Evolutionary conservation across 2,797 vertebrate species (phyloP).

Genomic region (Acanthurus lineatus): DNA sequence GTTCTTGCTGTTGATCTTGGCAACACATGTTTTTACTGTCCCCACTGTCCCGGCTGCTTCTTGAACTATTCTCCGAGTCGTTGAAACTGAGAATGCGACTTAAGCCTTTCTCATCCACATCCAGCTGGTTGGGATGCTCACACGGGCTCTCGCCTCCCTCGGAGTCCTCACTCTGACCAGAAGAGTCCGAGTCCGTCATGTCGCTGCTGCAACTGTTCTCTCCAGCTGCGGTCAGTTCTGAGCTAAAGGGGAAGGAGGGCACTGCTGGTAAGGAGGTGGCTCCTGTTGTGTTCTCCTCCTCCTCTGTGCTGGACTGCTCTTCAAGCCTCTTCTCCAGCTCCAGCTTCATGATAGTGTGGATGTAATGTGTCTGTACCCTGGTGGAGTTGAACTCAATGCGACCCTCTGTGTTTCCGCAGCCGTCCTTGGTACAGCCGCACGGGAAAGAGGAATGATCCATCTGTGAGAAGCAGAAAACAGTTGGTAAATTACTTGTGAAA

Average conservation of each 20-base stretch:
- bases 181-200: conserved; percentile 92
- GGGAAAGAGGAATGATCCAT: conserved; percentile 98
- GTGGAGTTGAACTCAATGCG: conserved; percentile 96
- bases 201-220: conserved; percentile 96
- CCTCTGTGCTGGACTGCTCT: conserved; percentile 82
- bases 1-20: conserved; percentile 56
- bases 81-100: conserved; percentile 92
- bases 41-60: conserved; percentile 61
- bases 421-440: conserved; percentile 95
- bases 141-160: conserved; percentile 75
- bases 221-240: conserved; percentile 82
- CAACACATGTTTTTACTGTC: conserved; percentile 51
- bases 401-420: conserved; percentile 94
- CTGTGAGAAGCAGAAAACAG: conserved; percentile 74
- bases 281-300: conserved; percentile 63
- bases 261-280: conserved; percentile 66
- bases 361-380: conserved; percentile 95
- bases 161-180: conserved; percentile 87
- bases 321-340: conserved; percentile 93
- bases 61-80: conserved; percentile 86
- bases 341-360: conserved; percentile 97
- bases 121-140: conserved; percentile 81
- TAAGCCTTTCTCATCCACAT: conserved; percentile 89
- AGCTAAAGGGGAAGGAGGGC: conserved; percentile 88
- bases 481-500: conserved; percentile 19